phyloP scores from a whole-genome alignment of 2,113 vertebrate species.

The Apteryx owenii region DNA sequence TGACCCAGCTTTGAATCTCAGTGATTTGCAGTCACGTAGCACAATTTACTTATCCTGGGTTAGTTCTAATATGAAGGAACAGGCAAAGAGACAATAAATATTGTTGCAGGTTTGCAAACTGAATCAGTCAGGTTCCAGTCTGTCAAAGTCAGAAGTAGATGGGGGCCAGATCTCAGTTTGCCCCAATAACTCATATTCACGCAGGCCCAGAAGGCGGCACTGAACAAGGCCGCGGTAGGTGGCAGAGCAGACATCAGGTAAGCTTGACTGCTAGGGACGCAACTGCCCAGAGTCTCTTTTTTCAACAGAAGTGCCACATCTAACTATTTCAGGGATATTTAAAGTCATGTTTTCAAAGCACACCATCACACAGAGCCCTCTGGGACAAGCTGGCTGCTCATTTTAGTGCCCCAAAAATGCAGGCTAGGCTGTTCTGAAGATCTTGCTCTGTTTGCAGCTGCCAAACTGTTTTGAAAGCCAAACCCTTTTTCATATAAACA shows the following conservation, averaged over 20 bases:
- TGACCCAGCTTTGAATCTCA: neutral
- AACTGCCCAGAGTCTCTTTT: neutral
- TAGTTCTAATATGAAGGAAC: constrained; percentile 5
- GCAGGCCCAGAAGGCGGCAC: neutral
- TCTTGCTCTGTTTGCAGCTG: constrained; percentile 9
- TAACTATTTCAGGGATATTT: neutral
- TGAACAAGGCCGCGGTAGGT: neutral
- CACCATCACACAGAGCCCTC: neutral
- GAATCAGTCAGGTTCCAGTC: neutral
- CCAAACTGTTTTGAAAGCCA: constrained; percentile 40
- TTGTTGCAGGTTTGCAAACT: neutral
- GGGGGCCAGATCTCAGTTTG: neutral
- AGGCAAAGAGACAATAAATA: neutral
- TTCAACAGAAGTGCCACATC: neutral
- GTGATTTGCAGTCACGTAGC: neutral
- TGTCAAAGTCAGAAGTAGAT: neutral
- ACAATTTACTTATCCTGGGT: neutral
- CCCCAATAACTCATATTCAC: fast-evolving
- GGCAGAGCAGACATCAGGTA: neutral
- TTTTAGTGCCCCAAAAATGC: neutral
- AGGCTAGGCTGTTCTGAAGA: constrained; percentile 8
- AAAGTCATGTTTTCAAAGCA: constrained; percentile 12
- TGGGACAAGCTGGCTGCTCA: neutral
- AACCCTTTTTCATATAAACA: constrained; percentile 60
- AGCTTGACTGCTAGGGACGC: neutral